Base-by-base conservation (phyloP, 1,140 invertebrate species). In the Bombus consobrinus region DNA sequence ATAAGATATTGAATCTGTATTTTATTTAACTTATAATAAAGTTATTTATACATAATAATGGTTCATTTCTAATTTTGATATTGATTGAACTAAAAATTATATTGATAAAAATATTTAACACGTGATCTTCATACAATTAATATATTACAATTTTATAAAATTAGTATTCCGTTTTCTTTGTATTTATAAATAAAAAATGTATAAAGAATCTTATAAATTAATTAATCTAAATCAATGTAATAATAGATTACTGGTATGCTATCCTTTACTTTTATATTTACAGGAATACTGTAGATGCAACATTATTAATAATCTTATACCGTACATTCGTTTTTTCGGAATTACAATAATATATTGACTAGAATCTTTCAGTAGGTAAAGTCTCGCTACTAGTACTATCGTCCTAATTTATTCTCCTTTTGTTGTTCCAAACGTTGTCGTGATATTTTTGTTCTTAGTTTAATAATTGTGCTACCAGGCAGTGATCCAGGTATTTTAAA, bases 401-500 rank as follows among this genome's bases (percentile, higher is more conserved):
- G 91, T 88, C 89, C 83, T 80, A 93, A 32, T 79, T 93, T 95
- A 37, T 83, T 83, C 77, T 92, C 82, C 74, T 92, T 94, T 90
- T 94, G 92, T 90, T 94, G 92, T 92, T 96, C 95, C 34, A 94
- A 94, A 39, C 95, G 95, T 85, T 96, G 95, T 89, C 96, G 95
- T 5, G 95, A 95, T 77, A 96, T 95, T 83, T 96, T 96, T 39
- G 93, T 94, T 82, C 97, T 95, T 82, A 97, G 93, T 90, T 96
- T 97, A 71, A 95, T 87, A 92, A 98, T 96, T 81, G 95, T 96
- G 34, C 95, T 94, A 83, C 96, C 96, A 79, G 97, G 96, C 91
- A 98, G 95, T 68, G 97, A 97, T 80, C 97, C 97, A 92, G 97
- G 97, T 94, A 97, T 96, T 96, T 96, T 97, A 94, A 98, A 98